These are phyloP conservation scores for Cyanoliseus patagonus DNA, from an alignment of 2,113 vertebrate species.

Conservation along the genomic window DNA sequence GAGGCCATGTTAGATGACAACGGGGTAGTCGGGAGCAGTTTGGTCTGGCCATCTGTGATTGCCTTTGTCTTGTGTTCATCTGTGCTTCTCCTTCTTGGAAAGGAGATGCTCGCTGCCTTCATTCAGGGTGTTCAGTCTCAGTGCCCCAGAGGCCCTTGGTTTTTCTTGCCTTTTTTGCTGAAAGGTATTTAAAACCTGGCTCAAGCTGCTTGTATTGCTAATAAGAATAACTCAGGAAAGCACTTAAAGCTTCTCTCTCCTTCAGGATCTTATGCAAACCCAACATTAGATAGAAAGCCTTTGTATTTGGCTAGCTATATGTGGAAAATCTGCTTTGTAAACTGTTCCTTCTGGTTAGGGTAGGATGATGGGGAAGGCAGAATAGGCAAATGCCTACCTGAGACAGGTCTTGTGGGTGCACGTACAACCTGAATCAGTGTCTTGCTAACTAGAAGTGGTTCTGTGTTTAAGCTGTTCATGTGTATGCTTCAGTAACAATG, in stretches of 20 bases:
- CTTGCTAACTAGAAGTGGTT: background rate
- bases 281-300: background rate
- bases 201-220: background rate
- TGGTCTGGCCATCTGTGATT: background rate
- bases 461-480: background rate
- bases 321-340: background rate
- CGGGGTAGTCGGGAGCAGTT: background rate
- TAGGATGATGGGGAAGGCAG: background rate
- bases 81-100: background rate
- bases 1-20: conserved; percentile 8
- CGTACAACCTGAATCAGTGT: rapidly evolving
- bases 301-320: background rate
- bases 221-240: background rate
- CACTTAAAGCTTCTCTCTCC: background rate
- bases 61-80: background rate
- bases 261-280: background rate
- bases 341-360: background rate
- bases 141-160: rapidly evolving
- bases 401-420: background rate
- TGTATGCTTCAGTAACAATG: background rate
- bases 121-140: background rate
- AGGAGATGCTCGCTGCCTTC: background rate
- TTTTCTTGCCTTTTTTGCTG: background rate
- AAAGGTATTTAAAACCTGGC: background rate
- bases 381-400: background rate